Evolutionary conservation across 1,140 invertebrate species (phyloP).

Genomic region (Drosophila repleta): DNA sequence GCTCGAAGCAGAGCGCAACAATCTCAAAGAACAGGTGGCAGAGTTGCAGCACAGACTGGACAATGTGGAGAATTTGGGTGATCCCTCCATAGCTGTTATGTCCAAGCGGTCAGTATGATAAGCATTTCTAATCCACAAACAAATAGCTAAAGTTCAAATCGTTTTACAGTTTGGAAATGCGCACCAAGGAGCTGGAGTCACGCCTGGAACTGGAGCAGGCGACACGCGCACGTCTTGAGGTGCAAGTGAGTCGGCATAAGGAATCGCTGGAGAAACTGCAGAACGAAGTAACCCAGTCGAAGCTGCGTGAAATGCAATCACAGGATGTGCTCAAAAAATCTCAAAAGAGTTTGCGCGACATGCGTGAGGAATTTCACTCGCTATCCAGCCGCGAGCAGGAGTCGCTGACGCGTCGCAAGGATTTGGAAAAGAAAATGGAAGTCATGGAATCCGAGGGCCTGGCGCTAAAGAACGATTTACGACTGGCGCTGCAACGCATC

Average conservation of each 20-base stretch:
- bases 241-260: constrained; percentile 92
- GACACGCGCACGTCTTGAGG: constrained; percentile 92
- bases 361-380: constrained; percentile 89
- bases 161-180: constrained; percentile 88
- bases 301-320: constrained; percentile 89
- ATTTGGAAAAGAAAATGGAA: constrained; percentile 89
- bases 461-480: constrained; percentile 88
- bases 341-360: constrained; percentile 88
- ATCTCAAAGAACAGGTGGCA: constrained; percentile 90
- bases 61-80: constrained; percentile 90
- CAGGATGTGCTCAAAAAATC: constrained; percentile 91
- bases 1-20: constrained; percentile 90
- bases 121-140: neutral
- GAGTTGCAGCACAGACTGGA: constrained; percentile 91
- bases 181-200: constrained; percentile 94
- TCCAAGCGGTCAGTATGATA: constrained; percentile 85
- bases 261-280: constrained; percentile 93
- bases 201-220: constrained; percentile 95
- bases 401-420: constrained; percentile 87
- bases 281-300: constrained; percentile 88
- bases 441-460: constrained; percentile 87
- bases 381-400: constrained; percentile 89
- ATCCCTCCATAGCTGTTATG: constrained; percentile 90
- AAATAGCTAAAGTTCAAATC: neutral
- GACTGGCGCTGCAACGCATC: constrained; percentile 92